Conservation (phyloP, 2,113 vertebrate genomes). For the Oreotragus oreotragus region DNA sequence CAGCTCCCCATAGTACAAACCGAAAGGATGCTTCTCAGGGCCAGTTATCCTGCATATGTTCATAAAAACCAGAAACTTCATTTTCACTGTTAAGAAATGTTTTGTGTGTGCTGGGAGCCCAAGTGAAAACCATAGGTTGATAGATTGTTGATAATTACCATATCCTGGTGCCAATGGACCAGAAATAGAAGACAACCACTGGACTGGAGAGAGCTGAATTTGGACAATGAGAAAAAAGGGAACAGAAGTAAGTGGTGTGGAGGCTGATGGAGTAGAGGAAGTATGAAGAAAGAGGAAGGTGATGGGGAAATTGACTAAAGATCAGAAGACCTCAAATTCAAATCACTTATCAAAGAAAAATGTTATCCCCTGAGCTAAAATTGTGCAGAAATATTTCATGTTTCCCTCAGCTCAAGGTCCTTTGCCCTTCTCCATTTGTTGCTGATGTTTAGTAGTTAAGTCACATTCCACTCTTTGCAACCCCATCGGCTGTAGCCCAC, state of each 20-base stretch:
- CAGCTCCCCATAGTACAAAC: neutral
- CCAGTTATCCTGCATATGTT: neutral
- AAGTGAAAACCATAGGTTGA: neutral
- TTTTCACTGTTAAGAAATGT: neutral
- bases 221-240: neutral
- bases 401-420: neutral
- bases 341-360: neutral
- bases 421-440: neutral
- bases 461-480: too few species aligned
- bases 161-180: neutral
- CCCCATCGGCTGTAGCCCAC: too few species aligned
- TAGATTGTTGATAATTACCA: neutral
- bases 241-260: neutral
- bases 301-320: neutral
- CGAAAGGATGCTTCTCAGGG: neutral
- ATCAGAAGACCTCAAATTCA: neutral
- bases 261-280: neutral
- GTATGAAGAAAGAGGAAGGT: neutral
- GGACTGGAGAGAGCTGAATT: neutral
- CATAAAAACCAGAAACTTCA: neutral
- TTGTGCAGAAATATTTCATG: neutral
- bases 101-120: neutral
- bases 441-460: neutral
- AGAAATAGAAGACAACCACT: neutral
- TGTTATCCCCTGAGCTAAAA: neutral